These are phyloP conservation scores for Buphagus erythrorhynchus DNA, from an alignment of 2,797 vertebrate genomes.

Conservation along the genomic window DNA sequence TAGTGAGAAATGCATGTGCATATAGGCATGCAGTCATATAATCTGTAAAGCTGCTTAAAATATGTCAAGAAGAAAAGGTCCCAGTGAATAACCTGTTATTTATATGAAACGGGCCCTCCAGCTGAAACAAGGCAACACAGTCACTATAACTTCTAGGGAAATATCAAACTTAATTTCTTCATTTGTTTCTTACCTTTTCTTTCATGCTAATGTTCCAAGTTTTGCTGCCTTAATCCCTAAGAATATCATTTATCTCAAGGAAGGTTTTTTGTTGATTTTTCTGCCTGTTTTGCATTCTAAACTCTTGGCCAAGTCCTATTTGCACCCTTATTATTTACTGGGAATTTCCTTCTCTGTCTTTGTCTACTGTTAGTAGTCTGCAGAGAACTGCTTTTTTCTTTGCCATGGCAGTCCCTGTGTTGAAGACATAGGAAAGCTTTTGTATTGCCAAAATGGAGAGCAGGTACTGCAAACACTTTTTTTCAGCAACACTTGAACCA, in stretches of 20 bases:
- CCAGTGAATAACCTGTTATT: neutral
- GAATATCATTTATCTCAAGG: neutral
- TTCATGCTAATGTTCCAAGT: neutral
- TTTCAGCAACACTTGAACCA: neutral
- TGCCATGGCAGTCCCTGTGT: neutral
- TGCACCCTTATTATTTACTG: neutral
- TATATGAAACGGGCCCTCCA: fast-evolving
- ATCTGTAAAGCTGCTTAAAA: neutral
- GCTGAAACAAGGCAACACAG: neutral
- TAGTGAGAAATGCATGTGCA: neutral
- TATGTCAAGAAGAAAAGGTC: neutral
- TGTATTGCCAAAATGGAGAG: neutral
- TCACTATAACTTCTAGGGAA: neutral
- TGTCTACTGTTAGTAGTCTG: neutral
- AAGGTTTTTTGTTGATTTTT: neutral
- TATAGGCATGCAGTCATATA: neutral
- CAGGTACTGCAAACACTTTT: neutral
- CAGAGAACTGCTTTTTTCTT: neutral
- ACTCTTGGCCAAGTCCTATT: neutral
- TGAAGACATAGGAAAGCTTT: neutral
- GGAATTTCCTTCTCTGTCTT: neutral
- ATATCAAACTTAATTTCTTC: neutral
- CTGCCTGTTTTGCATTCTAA: neutral
- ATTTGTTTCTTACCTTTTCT: neutral
- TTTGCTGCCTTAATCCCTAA: neutral